Base-by-base conservation (phyloP, 1,140 invertebrate genomes). In the Sitobion miscanthi region DNA sequence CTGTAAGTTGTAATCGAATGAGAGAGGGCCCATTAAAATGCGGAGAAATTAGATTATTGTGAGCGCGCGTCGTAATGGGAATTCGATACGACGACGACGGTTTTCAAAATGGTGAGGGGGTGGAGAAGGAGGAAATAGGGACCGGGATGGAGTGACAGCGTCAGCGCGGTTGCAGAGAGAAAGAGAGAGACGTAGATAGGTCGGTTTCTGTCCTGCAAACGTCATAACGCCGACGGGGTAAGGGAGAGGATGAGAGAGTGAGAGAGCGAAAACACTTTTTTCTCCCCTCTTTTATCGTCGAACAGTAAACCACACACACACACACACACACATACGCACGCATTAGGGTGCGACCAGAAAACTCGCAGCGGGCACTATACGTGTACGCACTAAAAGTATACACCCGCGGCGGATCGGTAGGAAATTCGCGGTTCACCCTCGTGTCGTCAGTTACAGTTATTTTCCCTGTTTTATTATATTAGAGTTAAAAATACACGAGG, bases 41-140 rank as follows among this genome's bases (percentile, higher is more conserved):
- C 49, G 49, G n/a, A 9, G n/a, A 89, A 89, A 89, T 89, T 54
- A 54, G 42, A 89, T 89, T 89, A 89, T 89, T 87, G 86, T n/a
- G 87, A 35, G 47, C 30, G 21, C 42, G 83, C 86, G n/a, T 21
- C 38, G 86, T 88, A 49, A 88, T 88, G 86, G 86, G 86, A 88
- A 88, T 88, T 88, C 87, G n/a, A 54, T 89, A 54, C 49, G 87
- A 52, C 87, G 87, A 35, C 87, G 49, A 54, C 42, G n/a, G 87
- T 54, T 89, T 54, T 89, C 87, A 89, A 89, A 38, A 89, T 30
- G 45, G 38, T 6, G 35, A 77, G 30, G 17, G n/a, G 38, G 42
- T 30, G 42, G 30, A 14, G 25, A 20, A 87, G 11, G 8, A 45
- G 7, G 47, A 30, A n/a, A 49, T n/a, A 17, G 47, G 14, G 47